Evolutionary conservation across 2,797 vertebrate species (phyloP).

Genomic region (Antrozous pallidus): DNA sequence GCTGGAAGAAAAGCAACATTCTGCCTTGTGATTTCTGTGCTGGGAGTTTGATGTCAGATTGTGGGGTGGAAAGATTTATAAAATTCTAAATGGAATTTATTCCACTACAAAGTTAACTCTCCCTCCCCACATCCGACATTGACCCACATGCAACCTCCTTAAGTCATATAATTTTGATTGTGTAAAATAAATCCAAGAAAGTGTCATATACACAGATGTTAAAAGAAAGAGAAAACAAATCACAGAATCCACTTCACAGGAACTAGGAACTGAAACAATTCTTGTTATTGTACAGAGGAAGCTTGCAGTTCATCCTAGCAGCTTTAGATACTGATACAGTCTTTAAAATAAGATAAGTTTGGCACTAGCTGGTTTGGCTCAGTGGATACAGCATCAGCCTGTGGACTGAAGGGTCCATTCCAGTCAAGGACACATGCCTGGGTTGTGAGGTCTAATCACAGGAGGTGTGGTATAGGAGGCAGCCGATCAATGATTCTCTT

Average conservation of each 20-base stretch:
- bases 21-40: conserved; percentile 8
- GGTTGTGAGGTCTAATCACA: no score
- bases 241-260: neutral
- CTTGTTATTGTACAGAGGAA: neutral
- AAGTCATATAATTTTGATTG: conserved; percentile 44
- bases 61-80: neutral
- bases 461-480: no score
- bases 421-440: no score
- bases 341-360: neutral
- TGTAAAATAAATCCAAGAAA: conserved; percentile 54
- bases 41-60: neutral
- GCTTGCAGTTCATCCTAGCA: neutral
- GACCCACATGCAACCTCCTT: neutral
- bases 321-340: neutral
- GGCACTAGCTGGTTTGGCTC: no score
- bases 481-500: no score
- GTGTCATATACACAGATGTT: neutral
- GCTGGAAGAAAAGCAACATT: neutral
- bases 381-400: no score
- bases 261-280: neutral
- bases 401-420: no score
- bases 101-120: conserved; percentile 59
- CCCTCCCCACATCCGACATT: neutral
- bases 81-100: conserved; percentile 38
- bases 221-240: neutral